Base-by-base conservation (phyloP, 2,888 invertebrate genomes). In the Torymus tubicola region DNA sequence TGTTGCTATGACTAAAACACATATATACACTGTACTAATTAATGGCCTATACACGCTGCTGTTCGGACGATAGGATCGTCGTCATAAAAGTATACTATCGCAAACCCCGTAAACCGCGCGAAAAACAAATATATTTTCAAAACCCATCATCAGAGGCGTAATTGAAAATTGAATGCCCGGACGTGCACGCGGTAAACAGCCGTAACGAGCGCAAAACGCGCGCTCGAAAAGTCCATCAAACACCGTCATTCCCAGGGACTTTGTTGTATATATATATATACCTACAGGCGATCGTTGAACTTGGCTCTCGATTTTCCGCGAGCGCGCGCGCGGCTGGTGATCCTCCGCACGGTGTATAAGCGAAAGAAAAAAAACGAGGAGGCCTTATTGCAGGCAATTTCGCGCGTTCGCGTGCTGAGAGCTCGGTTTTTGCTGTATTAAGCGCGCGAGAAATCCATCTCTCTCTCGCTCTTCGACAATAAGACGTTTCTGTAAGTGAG, bases 351-450 rank as follows among this genome's bases (percentile, higher is more conserved):
- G 21, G 21, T 21, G 21, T 16, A 18, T 16, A 18, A 18, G 60
- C 50, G 16, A 42, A 16, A 50, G 60, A 18, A 61, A 24, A 55
- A 73, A 64, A 73, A 55, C 64, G 31, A 53, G 64, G 50, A 16
- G 65, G n/a, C 21, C 75, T 75, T 75, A 75, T 75, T 75, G 67
- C 75, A 50, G 67, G 75, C 52, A 75, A 75, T 75, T 75, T 67
- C 60, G 75, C 53, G 57, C 42, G 11, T 31, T 10, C 69, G 57
- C 31, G 42, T n/a, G 67, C 24, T 58, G 69, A 2, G 50, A 1
- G 42, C 8, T 42, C 21, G 21, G 14, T 67, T 67, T 67, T 67
- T 67, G 53, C n/a, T 13, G 21, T 18, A 67, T 67, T 67, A 52
- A 53, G 3, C 16, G 11, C 16, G 50, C 50, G 21, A n/a, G 10